Evolutionary conservation across 2,888 invertebrate genomes (phyloP).

Genomic region (Leptura quadrifasciata): DNA sequence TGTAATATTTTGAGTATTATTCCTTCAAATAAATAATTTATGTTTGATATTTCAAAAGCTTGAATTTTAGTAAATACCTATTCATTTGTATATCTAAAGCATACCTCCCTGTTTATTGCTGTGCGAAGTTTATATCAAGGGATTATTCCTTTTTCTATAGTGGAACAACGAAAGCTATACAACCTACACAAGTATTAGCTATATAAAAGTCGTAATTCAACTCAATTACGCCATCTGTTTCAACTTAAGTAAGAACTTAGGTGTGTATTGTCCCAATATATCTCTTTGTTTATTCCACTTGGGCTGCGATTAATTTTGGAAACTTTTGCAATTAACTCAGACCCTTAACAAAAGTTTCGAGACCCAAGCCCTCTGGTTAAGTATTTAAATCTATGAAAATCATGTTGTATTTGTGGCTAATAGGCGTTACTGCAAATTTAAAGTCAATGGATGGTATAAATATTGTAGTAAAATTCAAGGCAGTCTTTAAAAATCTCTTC

Average conservation of each 20-base stretch:
- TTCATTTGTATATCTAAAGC: no score
- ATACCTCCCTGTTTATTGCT: no score
- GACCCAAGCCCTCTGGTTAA: neutral
- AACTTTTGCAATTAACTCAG: conserved; percentile 8
- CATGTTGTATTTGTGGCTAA: neutral
- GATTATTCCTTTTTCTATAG: no score
- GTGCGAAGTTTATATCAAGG: no score
- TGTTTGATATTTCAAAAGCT: no score
- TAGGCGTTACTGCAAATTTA: neutral
- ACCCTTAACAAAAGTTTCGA: neutral
- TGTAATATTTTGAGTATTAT: no score
- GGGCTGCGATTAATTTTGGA: conserved; percentile 10
- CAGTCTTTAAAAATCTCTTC: no score
- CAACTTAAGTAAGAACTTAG: conserved; percentile 28
- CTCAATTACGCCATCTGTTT: conserved; percentile 33
- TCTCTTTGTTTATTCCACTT: conserved; percentile 25
- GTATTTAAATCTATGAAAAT: neutral
- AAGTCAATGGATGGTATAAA: no score
- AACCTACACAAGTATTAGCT: neutral
- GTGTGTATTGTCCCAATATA: conserved; percentile 16
- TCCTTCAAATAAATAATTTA: no score
- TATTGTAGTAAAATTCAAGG: no score
- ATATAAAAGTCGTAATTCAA: conserved; percentile 18
- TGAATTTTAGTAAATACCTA: no score
- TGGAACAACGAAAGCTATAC: neutral